Evolutionary conservation across 2,113 vertebrate genomes (phyloP), one percentile per base, ranked within the genome.

Genomic region (Mirounga angustirostris): DNA sequence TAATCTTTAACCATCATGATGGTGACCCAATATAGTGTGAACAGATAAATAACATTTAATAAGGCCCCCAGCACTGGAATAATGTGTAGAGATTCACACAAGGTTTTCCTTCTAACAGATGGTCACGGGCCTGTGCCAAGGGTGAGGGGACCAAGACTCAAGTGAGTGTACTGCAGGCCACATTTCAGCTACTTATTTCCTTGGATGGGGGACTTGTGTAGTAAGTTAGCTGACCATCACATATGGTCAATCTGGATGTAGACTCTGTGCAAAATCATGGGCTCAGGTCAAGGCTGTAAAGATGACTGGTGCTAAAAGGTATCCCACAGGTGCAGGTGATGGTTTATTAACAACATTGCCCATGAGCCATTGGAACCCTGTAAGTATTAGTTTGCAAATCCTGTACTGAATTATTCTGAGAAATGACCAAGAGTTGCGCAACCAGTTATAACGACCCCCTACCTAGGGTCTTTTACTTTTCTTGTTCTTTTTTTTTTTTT

Each of bases 201-300:
- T 15, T 52, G 50, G 21, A 50, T 56, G 52, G 16, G 21, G 82
- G 40, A 46, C 58, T 30, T 43, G 24, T 26, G 30, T 7, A n/a
- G 33, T 3, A 71, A 50, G 19, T 63, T 28, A 73, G 61, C 11
- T n/a, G 69, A 73, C 12, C 11, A n/a, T 13, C 15, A 65, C 6
- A 58, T 8, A 56, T 1, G 0, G 18, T 16, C 28, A 78, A 0
- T 4, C 1, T 13, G 14, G 1, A 40, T 26, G 13, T 4, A 69
- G 40, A 7, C 1, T 5, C 4, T 40, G 28, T 43, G 2, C 9
- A 65, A 74, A 22, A 46, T 30, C 24, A 18, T 3, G 1, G 43
- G 24, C 18, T 83, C 33, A 71, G 12, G 82, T 36, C 0, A 43
- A 54, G 5, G 19, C 30, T 40, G 2, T 33, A 43, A n/a, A 54